Percentiles rank a stretch among this genome's conserved stretches.
Conservation (phyloP, 2,113 vertebrate species). For the Coracopsis vasa region DNA sequence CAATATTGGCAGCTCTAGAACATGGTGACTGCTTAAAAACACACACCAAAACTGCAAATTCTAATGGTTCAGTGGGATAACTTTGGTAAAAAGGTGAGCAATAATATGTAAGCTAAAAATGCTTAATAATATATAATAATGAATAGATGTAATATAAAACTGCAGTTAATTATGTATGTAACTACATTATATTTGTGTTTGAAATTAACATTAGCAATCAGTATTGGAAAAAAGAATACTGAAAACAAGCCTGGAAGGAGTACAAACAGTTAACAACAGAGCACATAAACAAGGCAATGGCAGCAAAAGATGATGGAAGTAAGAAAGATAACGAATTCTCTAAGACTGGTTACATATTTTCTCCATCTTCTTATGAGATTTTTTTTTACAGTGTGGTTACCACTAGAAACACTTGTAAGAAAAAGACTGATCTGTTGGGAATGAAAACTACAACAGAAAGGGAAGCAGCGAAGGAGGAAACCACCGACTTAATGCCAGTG, state of each 20-base stretch:
- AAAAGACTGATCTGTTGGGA: not conserved
- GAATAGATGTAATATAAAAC: not conserved
- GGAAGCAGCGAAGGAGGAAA: not conserved
- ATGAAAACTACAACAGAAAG: not conserved
- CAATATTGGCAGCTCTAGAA: not conserved
- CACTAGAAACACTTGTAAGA: not conserved
- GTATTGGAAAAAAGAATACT: not conserved
- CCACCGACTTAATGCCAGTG: not conserved
- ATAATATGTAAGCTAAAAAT: not conserved
- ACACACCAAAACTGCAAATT: not conserved
- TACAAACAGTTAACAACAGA: not conserved
- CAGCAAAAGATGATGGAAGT: not conserved
- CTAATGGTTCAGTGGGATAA: not conserved
- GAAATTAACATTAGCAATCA: not conserved
- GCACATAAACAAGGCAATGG: not conserved
- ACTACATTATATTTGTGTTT: not conserved
- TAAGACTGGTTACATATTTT: not conserved
- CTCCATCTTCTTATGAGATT: not conserved
- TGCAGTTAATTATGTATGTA: not conserved
- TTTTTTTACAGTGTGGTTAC: not conserved
- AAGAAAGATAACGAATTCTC: not conserved
- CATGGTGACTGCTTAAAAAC: not conserved
- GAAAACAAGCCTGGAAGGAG: not conserved
- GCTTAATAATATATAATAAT: not conserved
- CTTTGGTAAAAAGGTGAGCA: not conserved